These are phyloP conservation scores for Watersipora subatra DNA, from an alignment of 1,140 invertebrate genomes.

Conservation along the genomic window DNA sequence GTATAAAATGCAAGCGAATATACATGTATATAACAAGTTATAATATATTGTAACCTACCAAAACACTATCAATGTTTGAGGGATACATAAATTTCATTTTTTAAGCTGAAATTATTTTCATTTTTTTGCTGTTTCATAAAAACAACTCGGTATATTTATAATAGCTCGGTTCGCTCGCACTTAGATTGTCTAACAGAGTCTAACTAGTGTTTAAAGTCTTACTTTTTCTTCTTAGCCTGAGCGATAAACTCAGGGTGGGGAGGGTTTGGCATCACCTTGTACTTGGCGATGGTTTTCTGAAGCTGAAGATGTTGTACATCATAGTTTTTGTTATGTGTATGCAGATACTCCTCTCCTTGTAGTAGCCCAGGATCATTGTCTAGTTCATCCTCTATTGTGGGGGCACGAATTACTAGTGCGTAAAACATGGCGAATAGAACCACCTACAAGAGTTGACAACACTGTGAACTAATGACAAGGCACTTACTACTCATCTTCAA, in stretches of 20 bases:
- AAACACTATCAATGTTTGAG: too few relatives aligned
- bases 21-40: too few relatives aligned
- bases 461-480: too few relatives aligned
- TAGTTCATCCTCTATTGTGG: slow-evolving; percentile 12
- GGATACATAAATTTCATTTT: too few relatives aligned
- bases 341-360: slow-evolving; percentile 17
- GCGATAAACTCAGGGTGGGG: slow-evolving; percentile 18
- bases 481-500: too few relatives aligned
- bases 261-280: slow-evolving; percentile 13
- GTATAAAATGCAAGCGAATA: too few relatives aligned
- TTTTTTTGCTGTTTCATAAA: too few relatives aligned
- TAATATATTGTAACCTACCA: too few relatives aligned
- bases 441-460: slow-evolving; percentile 8
- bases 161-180: too few relatives aligned
- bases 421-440: slow-evolving; percentile 18
- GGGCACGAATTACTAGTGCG: slow-evolving; percentile 20
- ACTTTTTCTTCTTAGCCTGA: slow-evolving; percentile 17
- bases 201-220: slow-evolving; percentile 1
- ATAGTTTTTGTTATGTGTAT: slow-evolving; percentile 13
- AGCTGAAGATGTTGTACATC: slow-evolving; percentile 13
- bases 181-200: neutral
- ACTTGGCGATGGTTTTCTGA: slow-evolving; percentile 9
- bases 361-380: slow-evolving; percentile 7
- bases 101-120: too few relatives aligned
- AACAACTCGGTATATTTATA: too few relatives aligned